Evolutionary conservation across 2,888 invertebrate genomes (phyloP).

Genomic region (Neoaliturus tenellus): DNA sequence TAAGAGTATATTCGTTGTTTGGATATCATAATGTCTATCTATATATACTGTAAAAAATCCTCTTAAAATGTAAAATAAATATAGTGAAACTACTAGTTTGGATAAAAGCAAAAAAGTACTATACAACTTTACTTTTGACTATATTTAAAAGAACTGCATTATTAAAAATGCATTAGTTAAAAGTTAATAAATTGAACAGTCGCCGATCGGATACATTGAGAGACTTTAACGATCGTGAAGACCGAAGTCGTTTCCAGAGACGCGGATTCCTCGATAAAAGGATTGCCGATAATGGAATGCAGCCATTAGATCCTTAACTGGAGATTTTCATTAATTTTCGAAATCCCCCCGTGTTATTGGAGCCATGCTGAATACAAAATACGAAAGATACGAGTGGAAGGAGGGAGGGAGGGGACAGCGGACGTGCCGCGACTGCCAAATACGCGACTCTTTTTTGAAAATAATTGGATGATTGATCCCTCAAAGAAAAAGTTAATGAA

Average conservation of each 20-base stretch:
- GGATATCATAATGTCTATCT: too few relatives aligned
- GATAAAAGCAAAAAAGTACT: too few relatives aligned
- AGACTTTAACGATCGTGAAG: not conserved
- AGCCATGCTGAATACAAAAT: slow-evolving; percentile 37
- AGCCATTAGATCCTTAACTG: slow-evolving; percentile 51
- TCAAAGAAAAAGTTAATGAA: slow-evolving; percentile 49
- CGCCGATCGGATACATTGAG: too few relatives aligned
- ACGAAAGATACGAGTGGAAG: not conserved
- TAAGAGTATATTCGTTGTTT: too few relatives aligned
- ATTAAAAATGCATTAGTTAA: not conserved
- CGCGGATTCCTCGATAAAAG: slow-evolving; percentile 41
- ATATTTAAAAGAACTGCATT: not conserved
- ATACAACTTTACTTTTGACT: not conserved
- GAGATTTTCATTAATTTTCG: slow-evolving; percentile 50
- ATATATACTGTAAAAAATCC: too few relatives aligned
- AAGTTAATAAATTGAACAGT: not conserved
- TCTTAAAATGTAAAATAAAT: too few relatives aligned
- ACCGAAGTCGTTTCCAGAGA: slow-evolving; percentile 36
- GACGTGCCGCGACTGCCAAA: slow-evolving; percentile 48
- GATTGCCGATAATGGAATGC: slow-evolving; percentile 41
- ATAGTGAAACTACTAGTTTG: too few relatives aligned
- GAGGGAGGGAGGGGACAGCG: not conserved
- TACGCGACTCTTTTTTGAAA: slow-evolving; percentile 47
- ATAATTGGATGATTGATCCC: slow-evolving; percentile 63
- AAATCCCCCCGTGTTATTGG: slow-evolving; percentile 37